Percentiles rank a stretch among this genome's conserved stretches.
These are phyloP conservation scores for Holcopasites calliopsidis DNA, from an alignment of 1,140 invertebrate species.

Conservation along the genomic window DNA sequence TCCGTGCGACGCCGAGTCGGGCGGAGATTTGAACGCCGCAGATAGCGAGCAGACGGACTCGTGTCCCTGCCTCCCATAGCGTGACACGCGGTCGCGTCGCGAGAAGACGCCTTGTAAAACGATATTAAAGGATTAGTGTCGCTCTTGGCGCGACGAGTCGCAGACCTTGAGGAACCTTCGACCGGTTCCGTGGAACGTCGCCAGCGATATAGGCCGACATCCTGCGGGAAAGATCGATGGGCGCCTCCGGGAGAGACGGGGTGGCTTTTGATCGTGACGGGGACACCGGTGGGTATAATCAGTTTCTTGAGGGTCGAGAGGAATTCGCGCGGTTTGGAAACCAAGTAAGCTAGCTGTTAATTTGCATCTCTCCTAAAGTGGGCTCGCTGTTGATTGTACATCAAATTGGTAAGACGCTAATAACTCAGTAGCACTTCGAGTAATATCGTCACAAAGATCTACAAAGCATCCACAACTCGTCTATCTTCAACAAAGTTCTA, in stretches of 20 bases:
- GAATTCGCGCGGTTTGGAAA: background rate
- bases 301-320: background rate
- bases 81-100: conserved; percentile 34
- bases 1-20: conserved; percentile 40
- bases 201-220: conserved; percentile 27
- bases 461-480: too few relatives aligned
- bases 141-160: conserved; percentile 7
- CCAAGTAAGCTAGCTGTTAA: too few relatives aligned
- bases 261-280: background rate
- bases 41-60: conserved; percentile 26
- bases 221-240: conserved; percentile 12
- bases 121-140: conserved; percentile 72
- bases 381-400: too few relatives aligned
- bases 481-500: too few relatives aligned
- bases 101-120: conserved; percentile 59
- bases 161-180: conserved; percentile 34
- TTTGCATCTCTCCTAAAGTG: too few relatives aligned
- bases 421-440: too few relatives aligned
- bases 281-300: background rate
- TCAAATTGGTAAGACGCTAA: too few relatives aligned
- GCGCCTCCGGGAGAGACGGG: too few relatives aligned
- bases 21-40: conserved; percentile 19
- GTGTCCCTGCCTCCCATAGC: conserved; percentile 50
- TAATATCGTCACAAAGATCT: too few relatives aligned
- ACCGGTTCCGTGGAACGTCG: conserved; percentile 14